Conservation (phyloP, 2,888 invertebrate genomes). For the Pollenia griseotomentosa region DNA sequence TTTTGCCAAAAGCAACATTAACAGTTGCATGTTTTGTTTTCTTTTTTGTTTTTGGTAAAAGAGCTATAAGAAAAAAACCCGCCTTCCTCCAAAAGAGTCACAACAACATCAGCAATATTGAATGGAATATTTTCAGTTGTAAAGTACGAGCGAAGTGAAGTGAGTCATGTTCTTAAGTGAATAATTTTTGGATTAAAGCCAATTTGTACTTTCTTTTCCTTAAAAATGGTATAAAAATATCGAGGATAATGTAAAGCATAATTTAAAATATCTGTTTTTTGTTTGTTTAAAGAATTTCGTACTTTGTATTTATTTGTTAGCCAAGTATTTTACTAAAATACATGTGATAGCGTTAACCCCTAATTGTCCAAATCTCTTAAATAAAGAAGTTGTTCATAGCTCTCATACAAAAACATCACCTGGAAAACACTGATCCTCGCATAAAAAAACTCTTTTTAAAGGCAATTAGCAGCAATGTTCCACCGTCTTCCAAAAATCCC, state of each 20-base stretch:
- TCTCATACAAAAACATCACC: no score
- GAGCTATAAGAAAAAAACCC: slow-evolving; percentile 3
- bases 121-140: slow-evolving; percentile 19
- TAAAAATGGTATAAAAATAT: background rate
- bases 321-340: no score
- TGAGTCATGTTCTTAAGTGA: slow-evolving; percentile 20
- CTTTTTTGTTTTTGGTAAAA: background rate
- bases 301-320: no score
- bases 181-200: slow-evolving; percentile 46
- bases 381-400: no score
- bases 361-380: no score
- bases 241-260: background rate
- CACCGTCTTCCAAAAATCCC: no score
- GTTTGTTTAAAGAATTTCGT: no score
- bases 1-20: slow-evolving; percentile 70
- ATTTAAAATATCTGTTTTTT: background rate
- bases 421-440: no score
- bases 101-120: background rate
- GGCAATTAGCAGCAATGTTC: no score
- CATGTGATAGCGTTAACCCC: no score
- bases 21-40: slow-evolving; percentile 53
- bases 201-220: slow-evolving; percentile 26
- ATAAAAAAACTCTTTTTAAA: no score
- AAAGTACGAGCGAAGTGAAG: slow-evolving; percentile 6
- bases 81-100: slow-evolving; percentile 8